Conservation (phyloP, 2,797 vertebrate genomes). For the Galaxias olidus region DNA sequence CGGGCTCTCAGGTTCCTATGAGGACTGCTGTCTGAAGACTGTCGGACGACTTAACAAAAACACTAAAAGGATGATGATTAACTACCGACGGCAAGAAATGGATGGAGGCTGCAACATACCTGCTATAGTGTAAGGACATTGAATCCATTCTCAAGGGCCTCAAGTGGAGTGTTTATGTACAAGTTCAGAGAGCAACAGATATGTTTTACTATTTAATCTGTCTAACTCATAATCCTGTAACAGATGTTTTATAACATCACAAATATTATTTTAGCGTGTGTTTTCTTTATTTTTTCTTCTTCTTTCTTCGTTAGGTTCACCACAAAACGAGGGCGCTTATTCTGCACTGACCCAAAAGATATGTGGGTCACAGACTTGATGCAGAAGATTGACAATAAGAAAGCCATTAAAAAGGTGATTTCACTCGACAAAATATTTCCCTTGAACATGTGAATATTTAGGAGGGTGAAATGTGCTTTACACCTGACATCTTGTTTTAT, state of each 20-base stretch:
- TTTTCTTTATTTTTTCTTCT: neutral
- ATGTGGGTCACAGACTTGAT: conserved; percentile 56
- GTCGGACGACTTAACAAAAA: fast-evolving
- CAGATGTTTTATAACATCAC: too few species aligned
- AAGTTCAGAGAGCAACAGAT: too few species aligned
- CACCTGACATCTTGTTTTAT: too few species aligned
- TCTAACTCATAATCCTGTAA: too few species aligned
- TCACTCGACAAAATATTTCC: conserved; percentile 5
- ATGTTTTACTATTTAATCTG: too few species aligned
- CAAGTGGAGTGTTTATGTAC: neutral
- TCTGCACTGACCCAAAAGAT: conserved; percentile 63
- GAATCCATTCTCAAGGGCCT: neutral
- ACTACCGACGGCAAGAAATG: conserved; percentile 59
- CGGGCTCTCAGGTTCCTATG: conserved; percentile 62
- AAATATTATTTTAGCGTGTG: neutral
- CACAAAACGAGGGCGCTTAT: conserved; percentile 36
- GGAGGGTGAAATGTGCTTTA: too few species aligned
- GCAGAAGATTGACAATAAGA: conserved; percentile 28
- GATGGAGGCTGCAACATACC: conserved; percentile 78
- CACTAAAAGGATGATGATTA: conserved; percentile 16
- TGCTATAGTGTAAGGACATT: conserved; percentile 72
- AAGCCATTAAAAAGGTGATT: fast-evolving
- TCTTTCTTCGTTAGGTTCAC: conserved; percentile 57
- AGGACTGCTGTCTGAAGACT: conserved; percentile 77
- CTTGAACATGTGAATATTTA: neutral